Evolutionary conservation across 2,113 vertebrate species (phyloP), one percentile per base, ranked within the genome.

Genomic region (Gymnorhina tibicen): DNA sequence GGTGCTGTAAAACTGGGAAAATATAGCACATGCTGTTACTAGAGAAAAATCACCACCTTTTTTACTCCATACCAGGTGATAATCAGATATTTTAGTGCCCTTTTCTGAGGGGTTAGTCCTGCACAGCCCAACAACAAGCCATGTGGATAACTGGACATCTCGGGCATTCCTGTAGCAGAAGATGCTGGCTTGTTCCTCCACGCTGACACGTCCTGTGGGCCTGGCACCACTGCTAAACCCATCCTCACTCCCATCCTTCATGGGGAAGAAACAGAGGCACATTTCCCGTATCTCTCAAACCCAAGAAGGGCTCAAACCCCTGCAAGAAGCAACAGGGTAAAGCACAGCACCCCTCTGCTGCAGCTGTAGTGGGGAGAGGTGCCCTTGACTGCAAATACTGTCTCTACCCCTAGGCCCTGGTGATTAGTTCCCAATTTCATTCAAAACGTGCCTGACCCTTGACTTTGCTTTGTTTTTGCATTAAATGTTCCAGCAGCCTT

Each of bases 131-230:
- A 20, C 14, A 50, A 37, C 2, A 63, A 62, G 24, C 12, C 8
- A 7, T 74, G 19, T 78, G 19, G 27, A 9, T 35, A 39, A 23
- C 30, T 68, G 37, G 11, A 30, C 15, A 55, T 62, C 72, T 66
- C 0, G 0, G 10, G 22, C 12, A 30, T 22, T 64, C 18, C 4
- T 33, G 6, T 16, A 82, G 39, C 10, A 56, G 39, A 68, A 70
- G 22, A 46, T 32, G 35, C 3, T 67, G 30, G 8, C 77, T 77
- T 70, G 39, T 82, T 39, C 30, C 44, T 74, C 19, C 8, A 33
- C 7, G 7, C 8, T 50, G 16, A 5, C 16, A 20, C 16, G 22
- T 28, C 37, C 53, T 22, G 8, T 3, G 4, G 24, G 28, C 26
- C 39, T 49, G 37, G n/a, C 23, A 75, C 18, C 24, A 30, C 19